Conservation (phyloP, 2,113 vertebrate species). For the Mustela lutreola region DNA sequence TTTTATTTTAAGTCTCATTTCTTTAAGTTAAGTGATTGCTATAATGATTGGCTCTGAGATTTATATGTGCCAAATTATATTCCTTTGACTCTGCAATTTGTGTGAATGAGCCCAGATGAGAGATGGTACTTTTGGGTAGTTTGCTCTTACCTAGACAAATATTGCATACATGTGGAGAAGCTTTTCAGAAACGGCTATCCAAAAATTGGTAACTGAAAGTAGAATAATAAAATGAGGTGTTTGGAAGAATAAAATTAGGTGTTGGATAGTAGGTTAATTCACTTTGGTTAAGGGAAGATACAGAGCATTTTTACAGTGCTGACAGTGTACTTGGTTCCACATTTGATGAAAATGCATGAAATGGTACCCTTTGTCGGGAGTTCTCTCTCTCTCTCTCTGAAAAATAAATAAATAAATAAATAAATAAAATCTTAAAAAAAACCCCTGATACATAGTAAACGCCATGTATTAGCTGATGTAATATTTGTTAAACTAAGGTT, state of each 20-base stretch:
- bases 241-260: neutral
- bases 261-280: neutral
- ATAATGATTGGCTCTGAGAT: slow-evolving; percentile 1
- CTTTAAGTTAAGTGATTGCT: neutral
- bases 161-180: rapidly evolving
- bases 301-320: neutral
- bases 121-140: neutral
- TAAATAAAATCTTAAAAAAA: neutral
- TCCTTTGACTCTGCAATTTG: neutral
- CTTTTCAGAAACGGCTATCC: slow-evolving; percentile 7
- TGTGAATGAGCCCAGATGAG: neutral
- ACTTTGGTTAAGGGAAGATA: neutral
- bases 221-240: neutral
- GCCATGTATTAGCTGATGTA: neutral
- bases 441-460: neutral
- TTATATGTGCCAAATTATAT: neutral
- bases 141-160: neutral
- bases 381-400: neutral
- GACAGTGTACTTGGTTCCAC: neutral
- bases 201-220: neutral
- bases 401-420: too few species aligned
- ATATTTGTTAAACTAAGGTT: neutral
- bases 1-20: slow-evolving; percentile 29
- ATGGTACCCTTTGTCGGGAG: neutral
- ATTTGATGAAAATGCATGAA: neutral